Evolutionary conservation across 2,113 vertebrate genomes (phyloP).

Genomic region (Hepsetus odoe): DNA sequence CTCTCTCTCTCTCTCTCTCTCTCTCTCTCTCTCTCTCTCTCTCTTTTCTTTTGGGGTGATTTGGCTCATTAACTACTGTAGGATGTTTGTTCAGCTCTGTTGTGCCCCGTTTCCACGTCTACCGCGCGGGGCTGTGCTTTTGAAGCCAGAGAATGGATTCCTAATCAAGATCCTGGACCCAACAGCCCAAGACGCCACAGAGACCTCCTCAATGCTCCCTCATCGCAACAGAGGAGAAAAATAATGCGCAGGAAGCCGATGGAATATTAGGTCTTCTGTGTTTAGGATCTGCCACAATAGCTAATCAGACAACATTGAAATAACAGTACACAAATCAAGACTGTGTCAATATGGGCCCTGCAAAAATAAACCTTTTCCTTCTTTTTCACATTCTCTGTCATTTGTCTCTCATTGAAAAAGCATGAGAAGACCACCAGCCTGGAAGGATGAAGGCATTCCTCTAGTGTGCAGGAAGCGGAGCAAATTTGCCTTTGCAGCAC

Average conservation of each 20-base stretch:
- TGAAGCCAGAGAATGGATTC: conserved; percentile 57
- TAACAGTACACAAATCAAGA: conserved; percentile 38
- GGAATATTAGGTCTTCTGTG: conserved; percentile 4
- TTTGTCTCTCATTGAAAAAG: not conserved
- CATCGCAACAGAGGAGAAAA: not conserved
- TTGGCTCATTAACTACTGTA: conserved; percentile 64
- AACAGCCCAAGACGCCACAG: conserved; percentile 29
- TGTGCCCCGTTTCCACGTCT: conserved; percentile 56
- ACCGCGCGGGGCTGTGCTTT: conserved; percentile 43
- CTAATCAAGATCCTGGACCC: conserved; percentile 60
- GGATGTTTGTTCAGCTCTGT: conserved; percentile 66
- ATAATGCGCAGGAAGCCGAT: not conserved
- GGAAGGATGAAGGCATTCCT: not conserved
- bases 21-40: conserved; percentile 5
- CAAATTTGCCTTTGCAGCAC: not conserved
- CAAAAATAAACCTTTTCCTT: not conserved
- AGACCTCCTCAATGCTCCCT: conserved; percentile 24
- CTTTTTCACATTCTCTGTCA: not conserved
- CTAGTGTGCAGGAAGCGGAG: too few relatives aligned
- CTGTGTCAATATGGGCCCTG: not conserved
- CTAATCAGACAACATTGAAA: conserved; percentile 13
- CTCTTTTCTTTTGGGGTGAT: conserved; percentile 39
- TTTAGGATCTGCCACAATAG: conserved; percentile 9
- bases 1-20: not conserved
- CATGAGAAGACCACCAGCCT: not conserved